Conservation (phyloP, 1,140 invertebrate genomes). For the Dendroctonus valens region DNA sequence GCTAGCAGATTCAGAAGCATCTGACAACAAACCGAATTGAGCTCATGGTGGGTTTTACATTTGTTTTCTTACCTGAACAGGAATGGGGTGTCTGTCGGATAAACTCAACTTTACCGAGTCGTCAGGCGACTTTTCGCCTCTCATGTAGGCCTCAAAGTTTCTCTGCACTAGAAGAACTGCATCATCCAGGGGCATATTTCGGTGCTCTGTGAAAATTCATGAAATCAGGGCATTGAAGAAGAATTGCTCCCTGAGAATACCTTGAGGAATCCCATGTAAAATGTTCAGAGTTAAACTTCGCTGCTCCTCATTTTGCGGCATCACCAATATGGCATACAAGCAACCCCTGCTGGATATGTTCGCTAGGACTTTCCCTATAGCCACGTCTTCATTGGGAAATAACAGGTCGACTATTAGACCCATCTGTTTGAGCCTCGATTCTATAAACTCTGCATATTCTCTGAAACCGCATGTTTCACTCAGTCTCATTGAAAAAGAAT, state of each 20-base stretch:
- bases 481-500: neutral
- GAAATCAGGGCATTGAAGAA: neutral
- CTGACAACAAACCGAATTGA: conserved; percentile 33
- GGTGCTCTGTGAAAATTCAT: conserved; percentile 66
- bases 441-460: conserved; percentile 87
- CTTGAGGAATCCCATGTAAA: conserved; percentile 85
- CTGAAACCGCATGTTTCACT: conserved; percentile 51
- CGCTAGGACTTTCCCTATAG: conserved; percentile 78
- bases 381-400: conserved; percentile 86
- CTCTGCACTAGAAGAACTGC: conserved; percentile 74
- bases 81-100: conserved; percentile 63
- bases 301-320: conserved; percentile 79
- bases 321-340: conserved; percentile 85
- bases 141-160: conserved; percentile 78
- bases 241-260: conserved; percentile 50
- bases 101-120: conserved; percentile 46
- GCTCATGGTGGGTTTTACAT: conserved; percentile 26
- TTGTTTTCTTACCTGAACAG: conserved; percentile 58
- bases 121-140: conserved; percentile 54
- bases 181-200: conserved; percentile 93
- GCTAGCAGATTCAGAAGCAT: conserved; percentile 76
- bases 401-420: conserved; percentile 82
- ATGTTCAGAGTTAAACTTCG: conserved; percentile 88
- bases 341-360: conserved; percentile 83
- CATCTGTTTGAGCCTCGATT: conserved; percentile 74